These are phyloP conservation scores for Nemotelus pantherinus DNA, from an alignment of 2,888 invertebrate genomes.

Conservation along the genomic window DNA sequence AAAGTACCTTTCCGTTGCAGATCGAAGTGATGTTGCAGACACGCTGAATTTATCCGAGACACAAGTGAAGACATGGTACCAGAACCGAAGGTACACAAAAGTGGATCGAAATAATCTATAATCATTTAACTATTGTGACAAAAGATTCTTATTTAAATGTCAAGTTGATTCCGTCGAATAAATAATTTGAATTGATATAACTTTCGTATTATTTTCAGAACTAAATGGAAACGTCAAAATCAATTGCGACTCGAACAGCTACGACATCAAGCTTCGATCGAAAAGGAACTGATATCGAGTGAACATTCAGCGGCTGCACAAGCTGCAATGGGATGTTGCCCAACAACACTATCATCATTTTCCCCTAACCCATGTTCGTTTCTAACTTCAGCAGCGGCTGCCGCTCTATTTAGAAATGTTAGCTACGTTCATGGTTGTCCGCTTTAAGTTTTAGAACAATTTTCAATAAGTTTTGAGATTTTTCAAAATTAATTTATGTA, in stretches of 20 bases:
- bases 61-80: slow-evolving; percentile 94
- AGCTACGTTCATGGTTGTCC: slow-evolving; percentile 79
- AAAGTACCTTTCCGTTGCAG: slow-evolving; percentile 93
- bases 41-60: slow-evolving; percentile 90
- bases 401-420: slow-evolving; percentile 78
- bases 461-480: too few relatives aligned
- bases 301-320: slow-evolving; percentile 56
- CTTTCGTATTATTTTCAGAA: slow-evolving; percentile 66
- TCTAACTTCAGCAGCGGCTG: slow-evolving; percentile 71
- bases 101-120: neutral
- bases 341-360: slow-evolving; percentile 61
- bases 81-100: slow-evolving; percentile 61
- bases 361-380: slow-evolving; percentile 69
- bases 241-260: slow-evolving; percentile 86
- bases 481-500: too few relatives aligned
- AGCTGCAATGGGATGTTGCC: slow-evolving; percentile 61
- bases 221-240: slow-evolving; percentile 90
- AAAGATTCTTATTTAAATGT: too few relatives aligned
- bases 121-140: neutral
- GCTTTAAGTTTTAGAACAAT: slow-evolving; percentile 64
- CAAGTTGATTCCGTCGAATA: too few relatives aligned
- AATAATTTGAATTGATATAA: too few relatives aligned
- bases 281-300: slow-evolving; percentile 71
- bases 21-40: slow-evolving; percentile 92
- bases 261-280: slow-evolving; percentile 82